These are phyloP conservation scores for Onthophagus sagittarius DNA, from an alignment of 2,888 invertebrate genomes.

Conservation along the genomic window DNA sequence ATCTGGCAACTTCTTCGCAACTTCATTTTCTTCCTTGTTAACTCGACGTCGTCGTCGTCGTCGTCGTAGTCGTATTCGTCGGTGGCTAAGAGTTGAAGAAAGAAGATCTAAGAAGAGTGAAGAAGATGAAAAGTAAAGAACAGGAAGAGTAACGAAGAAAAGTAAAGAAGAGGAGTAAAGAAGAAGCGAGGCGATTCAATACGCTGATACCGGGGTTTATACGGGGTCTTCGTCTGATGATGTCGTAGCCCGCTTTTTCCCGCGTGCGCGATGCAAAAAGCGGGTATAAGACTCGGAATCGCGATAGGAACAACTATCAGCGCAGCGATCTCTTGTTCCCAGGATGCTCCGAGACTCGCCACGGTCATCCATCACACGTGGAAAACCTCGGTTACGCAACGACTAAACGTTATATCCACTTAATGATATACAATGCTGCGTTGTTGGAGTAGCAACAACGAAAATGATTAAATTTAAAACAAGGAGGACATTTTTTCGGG, in stretches of 20 bases:
- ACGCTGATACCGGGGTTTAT: not conserved
- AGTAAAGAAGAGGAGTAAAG: not conserved
- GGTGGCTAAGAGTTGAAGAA: no score
- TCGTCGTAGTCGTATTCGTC: no score
- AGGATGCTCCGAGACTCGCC: slow-evolving; percentile 22
- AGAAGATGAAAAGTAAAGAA: no score
- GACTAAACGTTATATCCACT: not conserved
- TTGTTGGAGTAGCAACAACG: not conserved
- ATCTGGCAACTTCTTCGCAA: not conserved
- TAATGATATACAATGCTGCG: not conserved
- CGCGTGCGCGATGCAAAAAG: not conserved
- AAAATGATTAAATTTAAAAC: not conserved
- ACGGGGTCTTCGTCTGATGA: not conserved
- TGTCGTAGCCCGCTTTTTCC: not conserved
- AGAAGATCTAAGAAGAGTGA: no score
- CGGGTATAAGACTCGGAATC: not conserved
- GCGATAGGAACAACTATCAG: slow-evolving; percentile 11
- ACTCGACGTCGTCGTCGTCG: not conserved
- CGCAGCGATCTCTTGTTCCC: slow-evolving; percentile 30
- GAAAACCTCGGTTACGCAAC: slow-evolving; percentile 23
- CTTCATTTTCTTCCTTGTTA: not conserved
- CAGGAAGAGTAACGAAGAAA: no score
- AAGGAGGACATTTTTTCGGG: not conserved
- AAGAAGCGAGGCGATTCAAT: not conserved
- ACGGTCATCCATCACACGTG: slow-evolving; percentile 29